These are phyloP conservation scores for Molossus molossus DNA, from an alignment of 2,797 vertebrate genomes.

Conservation along the genomic window DNA sequence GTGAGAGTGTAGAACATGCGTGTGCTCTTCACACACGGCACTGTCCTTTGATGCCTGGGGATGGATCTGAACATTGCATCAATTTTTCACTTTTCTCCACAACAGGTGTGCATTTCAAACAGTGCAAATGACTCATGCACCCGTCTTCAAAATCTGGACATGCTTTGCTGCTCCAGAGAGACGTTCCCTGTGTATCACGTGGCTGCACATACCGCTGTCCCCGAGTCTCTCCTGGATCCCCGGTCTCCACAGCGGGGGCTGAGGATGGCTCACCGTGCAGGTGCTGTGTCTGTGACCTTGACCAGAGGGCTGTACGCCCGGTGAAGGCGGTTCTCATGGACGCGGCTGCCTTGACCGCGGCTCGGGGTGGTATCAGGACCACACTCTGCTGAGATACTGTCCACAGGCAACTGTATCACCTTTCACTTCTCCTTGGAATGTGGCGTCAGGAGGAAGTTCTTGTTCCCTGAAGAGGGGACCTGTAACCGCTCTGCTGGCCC, in stretches of 20 bases:
- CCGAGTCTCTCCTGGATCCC: rapidly evolving
- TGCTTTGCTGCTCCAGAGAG: not conserved
- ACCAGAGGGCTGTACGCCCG: rapidly evolving
- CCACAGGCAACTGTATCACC: rapidly evolving
- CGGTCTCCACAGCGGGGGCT: rapidly evolving
- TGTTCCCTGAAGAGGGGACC: not conserved
- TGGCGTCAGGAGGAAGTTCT: not conserved
- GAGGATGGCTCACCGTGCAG: rapidly evolving
- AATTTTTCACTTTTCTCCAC: rapidly evolving
- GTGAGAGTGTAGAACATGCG: rapidly evolving
- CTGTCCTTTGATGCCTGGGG: not conserved
- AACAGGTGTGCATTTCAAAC: not conserved
- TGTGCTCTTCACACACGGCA: not conserved
- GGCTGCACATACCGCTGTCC: rapidly evolving
- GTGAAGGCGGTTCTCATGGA: not conserved
- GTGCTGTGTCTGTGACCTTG: rapidly evolving
- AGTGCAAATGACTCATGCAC: rapidly evolving
- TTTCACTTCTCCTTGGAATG: not conserved
- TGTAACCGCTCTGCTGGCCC: not conserved
- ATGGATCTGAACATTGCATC: not conserved
- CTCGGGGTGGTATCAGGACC: rapidly evolving
- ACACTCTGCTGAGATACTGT: rapidly evolving
- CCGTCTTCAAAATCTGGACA: not conserved
- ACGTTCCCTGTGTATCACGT: rapidly evolving
- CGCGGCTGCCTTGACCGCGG: rapidly evolving